Percentiles rank a stretch among this genome's conserved stretches.
phyloP scores from a whole-genome alignment of 2,888 invertebrate species.

The Zygaena filipendulae region DNA sequence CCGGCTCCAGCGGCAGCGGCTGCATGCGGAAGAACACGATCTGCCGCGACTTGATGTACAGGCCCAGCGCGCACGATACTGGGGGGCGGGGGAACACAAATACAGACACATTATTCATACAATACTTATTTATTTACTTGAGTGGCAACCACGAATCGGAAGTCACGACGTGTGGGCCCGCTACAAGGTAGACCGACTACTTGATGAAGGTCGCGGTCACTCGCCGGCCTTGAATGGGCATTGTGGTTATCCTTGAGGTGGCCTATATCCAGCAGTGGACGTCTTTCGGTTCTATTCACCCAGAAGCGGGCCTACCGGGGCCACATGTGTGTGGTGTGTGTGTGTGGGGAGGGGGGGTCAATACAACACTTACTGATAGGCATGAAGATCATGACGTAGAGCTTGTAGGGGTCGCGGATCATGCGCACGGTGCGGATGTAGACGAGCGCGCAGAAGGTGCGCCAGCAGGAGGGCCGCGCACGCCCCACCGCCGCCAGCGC shows the following conservation, averaged over 20 bases:
- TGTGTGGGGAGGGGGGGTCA: no score
- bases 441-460: slow-evolving; percentile 75
- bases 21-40: slow-evolving; percentile 72
- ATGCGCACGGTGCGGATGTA: slow-evolving; percentile 73
- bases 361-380: slow-evolving; percentile 66
- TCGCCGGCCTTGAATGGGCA: no score
- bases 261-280: no score
- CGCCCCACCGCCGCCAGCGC: slow-evolving; percentile 72
- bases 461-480: slow-evolving; percentile 70
- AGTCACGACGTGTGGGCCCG: no score
- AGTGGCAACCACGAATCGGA: no score
- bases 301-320: no score
- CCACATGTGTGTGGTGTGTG: no score
- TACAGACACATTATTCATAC: neutral
- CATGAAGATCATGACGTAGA: slow-evolving; percentile 79
- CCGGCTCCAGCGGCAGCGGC: slow-evolving; percentile 70
- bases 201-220: no score
- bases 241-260: no score
- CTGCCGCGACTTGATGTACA: slow-evolving; percentile 72
- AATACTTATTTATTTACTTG: neutral
- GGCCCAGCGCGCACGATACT: slow-evolving; percentile 74
- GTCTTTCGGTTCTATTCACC: no score
- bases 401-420: slow-evolving; percentile 75
- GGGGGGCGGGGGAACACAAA: slow-evolving; percentile 25
- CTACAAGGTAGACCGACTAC: no score